These are phyloP conservation scores for Myzus persicae DNA, from an alignment of 1,140 invertebrate species.

Conservation along the genomic window DNA sequence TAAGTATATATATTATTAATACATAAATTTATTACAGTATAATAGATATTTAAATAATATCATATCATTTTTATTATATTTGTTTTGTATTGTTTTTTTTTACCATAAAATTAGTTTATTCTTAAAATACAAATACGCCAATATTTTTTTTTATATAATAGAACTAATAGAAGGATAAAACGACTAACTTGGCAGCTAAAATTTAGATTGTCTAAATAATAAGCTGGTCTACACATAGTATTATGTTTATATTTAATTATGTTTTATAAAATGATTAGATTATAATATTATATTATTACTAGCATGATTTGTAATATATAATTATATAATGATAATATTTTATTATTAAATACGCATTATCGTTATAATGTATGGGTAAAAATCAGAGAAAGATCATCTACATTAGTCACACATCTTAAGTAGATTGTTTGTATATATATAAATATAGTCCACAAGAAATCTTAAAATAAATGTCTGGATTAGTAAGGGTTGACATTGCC, in stretches of 20 bases:
- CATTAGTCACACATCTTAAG: background rate
- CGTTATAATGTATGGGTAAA: background rate
- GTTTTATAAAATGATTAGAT: background rate
- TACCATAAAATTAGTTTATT: background rate
- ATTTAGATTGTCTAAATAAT: background rate
- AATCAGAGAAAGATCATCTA: background rate
- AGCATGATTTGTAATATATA: no score
- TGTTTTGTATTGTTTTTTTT: background rate
- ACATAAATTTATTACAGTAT: background rate
- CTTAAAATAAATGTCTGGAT: constrained; percentile 49
- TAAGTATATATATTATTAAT: background rate
- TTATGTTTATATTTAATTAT: background rate
- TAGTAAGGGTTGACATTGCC: constrained; percentile 43
- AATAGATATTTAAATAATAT: background rate
- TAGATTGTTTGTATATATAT: background rate
- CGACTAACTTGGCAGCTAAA: background rate
- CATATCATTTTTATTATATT: background rate
- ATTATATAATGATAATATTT: background rate
- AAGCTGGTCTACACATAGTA: background rate
- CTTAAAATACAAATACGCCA: background rate
- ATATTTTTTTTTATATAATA: background rate
- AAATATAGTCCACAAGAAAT: background rate
- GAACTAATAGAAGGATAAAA: background rate
- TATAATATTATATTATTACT: no score
- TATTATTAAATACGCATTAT: background rate